Conservation (phyloP, 1,140 invertebrate species). For the Monochamus saltuarius region DNA sequence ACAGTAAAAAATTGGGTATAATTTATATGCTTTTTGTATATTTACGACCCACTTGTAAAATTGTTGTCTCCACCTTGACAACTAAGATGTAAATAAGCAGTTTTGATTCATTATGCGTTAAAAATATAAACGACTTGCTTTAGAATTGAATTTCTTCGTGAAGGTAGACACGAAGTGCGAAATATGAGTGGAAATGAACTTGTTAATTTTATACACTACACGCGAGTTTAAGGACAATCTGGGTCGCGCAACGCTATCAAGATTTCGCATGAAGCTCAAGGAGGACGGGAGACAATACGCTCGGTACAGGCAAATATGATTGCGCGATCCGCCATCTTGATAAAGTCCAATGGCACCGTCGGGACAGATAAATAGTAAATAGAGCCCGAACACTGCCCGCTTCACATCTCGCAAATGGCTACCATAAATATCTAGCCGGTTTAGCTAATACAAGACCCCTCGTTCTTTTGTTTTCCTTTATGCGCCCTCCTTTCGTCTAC, state of each 20-base stretch:
- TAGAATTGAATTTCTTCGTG: too few relatives aligned
- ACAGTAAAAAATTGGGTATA: too few relatives aligned
- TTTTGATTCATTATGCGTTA: too few relatives aligned
- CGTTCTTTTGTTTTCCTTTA: constrained; percentile 10
- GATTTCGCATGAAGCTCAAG: not conserved
- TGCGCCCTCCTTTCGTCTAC: constrained; percentile 1
- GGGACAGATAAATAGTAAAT: constrained; percentile 50
- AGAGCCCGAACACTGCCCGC: constrained; percentile 42
- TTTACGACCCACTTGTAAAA: too few relatives aligned
- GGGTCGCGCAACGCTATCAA: not conserved
- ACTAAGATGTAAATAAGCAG: too few relatives aligned
- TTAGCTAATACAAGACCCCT: constrained; percentile 21
- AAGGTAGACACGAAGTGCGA: too few relatives aligned
- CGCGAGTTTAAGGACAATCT: not conserved
- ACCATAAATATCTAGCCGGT: constrained; percentile 43
- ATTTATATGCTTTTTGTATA: too few relatives aligned
- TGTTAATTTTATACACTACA: too few relatives aligned
- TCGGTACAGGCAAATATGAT: constrained; percentile 3
- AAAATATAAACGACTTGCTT: too few relatives aligned
- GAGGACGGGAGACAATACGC: not conserved
- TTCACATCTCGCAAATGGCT: constrained; percentile 47
- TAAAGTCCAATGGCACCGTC: constrained; percentile 43
- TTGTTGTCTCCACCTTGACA: too few relatives aligned
- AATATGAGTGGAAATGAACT: too few relatives aligned
- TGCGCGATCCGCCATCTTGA: constrained; percentile 44